Conservation (phyloP, 2,113 vertebrate species). For the Cephalopholis sonnerati region DNA sequence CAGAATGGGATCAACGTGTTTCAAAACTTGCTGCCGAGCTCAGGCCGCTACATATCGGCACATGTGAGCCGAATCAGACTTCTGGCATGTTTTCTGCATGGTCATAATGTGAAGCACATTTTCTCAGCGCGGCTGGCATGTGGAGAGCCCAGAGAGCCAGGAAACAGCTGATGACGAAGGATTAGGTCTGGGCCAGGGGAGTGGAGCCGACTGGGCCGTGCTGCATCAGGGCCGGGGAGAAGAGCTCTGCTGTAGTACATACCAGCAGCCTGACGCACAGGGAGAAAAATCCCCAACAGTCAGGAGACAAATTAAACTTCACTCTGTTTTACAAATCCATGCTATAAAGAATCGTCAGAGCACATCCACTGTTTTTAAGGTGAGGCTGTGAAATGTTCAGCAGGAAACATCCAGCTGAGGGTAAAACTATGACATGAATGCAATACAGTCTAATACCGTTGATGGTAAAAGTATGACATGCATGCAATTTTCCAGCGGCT, state of each 20-base stretch:
- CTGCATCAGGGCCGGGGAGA: conserved; percentile 41
- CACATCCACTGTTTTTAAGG: conserved; percentile 3
- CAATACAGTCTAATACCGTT: conserved; percentile 18
- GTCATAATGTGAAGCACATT: conserved; percentile 84
- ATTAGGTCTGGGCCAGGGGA: conserved; percentile 68
- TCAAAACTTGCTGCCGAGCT: conserved; percentile 44
- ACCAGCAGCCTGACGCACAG: conserved; percentile 74
- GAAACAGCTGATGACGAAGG: conserved; percentile 85
- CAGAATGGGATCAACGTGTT: conserved; percentile 57
- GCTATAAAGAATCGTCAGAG: conserved; percentile 11
- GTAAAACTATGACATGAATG: conserved; percentile 48
- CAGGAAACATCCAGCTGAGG: neutral
- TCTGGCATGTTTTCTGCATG: conserved; percentile 74
- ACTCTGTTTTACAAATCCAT: conserved; percentile 28
- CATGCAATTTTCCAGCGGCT: conserved; percentile 47
- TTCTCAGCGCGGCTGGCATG: conserved; percentile 75
- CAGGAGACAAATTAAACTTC: conserved; percentile 49
- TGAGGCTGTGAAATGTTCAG: neutral
- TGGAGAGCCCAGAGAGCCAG: conserved; percentile 65
- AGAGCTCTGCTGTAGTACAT: conserved; percentile 58
- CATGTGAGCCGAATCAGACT: conserved; percentile 63
- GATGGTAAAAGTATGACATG: conserved; percentile 52
- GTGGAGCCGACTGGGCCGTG: conserved; percentile 52
- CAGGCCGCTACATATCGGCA: conserved; percentile 50
- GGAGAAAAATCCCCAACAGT: conserved; percentile 55